These are phyloP conservation scores for Psylliodes chrysocephalus DNA, from an alignment of 2,888 invertebrate species.

Conservation along the genomic window DNA sequence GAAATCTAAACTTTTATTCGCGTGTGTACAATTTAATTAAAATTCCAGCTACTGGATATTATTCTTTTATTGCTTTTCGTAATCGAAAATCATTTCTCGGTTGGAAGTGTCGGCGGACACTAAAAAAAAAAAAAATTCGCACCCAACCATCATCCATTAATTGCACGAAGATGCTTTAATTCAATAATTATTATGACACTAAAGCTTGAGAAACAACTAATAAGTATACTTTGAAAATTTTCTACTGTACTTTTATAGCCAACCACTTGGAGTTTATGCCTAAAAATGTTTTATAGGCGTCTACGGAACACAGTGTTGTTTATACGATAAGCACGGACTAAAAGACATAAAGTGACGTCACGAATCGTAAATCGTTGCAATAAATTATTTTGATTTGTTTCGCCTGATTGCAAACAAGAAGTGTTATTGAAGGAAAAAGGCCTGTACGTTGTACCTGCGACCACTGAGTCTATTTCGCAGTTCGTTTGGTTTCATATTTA, in stretches of 20 bases:
- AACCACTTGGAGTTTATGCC: constrained; percentile 49
- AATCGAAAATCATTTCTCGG: constrained; percentile 20
- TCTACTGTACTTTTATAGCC: constrained; percentile 43
- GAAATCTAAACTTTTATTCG: no score
- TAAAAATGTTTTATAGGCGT: constrained; percentile 52
- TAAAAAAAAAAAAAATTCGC: constrained; percentile 19
- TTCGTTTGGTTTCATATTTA: not conserved
- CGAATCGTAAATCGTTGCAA: constrained; percentile 58
- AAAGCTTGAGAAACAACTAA: constrained; percentile 42
- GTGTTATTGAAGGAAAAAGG: constrained; percentile 49
- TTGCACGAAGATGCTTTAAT: constrained; percentile 19
- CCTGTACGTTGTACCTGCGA: constrained; percentile 22
- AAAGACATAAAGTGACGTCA: constrained; percentile 59
- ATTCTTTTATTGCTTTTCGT: constrained; percentile 19
- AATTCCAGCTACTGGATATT: constrained; percentile 23
- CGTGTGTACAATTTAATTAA: constrained; percentile 16
- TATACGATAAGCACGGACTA: constrained; percentile 57
- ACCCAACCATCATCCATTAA: constrained; percentile 14
- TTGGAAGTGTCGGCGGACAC: not conserved
- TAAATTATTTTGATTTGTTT: constrained; percentile 61
- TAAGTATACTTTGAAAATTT: constrained; percentile 44
- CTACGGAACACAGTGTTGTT: constrained; percentile 53
- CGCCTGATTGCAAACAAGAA: constrained; percentile 58
- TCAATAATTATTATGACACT: constrained; percentile 42
- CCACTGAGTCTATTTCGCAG: constrained; percentile 17